phyloP scores from a whole-genome alignment of 2,113 vertebrate species.

The Talpa occidentalis region DNA sequence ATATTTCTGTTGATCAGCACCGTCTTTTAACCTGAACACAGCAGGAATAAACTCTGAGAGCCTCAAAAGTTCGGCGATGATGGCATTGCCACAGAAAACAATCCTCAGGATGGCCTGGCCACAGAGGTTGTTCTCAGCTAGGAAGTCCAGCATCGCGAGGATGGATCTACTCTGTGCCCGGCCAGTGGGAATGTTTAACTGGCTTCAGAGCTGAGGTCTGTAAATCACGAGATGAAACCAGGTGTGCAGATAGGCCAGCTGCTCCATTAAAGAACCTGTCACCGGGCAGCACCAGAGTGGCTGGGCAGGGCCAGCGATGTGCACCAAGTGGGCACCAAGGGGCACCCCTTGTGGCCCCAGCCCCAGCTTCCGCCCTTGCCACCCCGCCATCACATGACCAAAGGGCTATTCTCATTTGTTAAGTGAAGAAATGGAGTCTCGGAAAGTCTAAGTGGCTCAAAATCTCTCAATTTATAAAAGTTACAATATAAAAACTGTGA shows the following conservation, averaged over 20 bases:
- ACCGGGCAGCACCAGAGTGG: too few species aligned
- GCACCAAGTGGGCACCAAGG: too few species aligned
- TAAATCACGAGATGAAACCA: conserved; percentile 44
- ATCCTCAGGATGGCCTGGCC: conserved; percentile 97
- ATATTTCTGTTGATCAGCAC: conserved; percentile 97
- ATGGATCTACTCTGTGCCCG: not conserved
- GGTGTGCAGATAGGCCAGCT: not conserved
- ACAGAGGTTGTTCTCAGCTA: conserved; percentile 98
- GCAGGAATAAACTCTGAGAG: conserved; percentile 97
- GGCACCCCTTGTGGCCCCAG: too few species aligned
- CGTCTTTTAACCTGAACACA: conserved; percentile 95
- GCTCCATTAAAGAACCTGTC: conserved; percentile 79
- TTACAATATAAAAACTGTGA: not conserved
- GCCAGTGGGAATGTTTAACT: accelerated
- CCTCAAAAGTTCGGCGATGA: conserved; percentile 97
- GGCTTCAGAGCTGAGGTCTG: not conserved
- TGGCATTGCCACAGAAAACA: conserved; percentile 97
- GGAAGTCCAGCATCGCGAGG: conserved; percentile 94
- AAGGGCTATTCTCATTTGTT: too few species aligned
- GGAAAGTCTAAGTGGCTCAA: not conserved
- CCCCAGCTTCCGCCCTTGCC: too few species aligned
- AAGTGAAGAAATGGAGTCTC: not conserved
- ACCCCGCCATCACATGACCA: too few species aligned
- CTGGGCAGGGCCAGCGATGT: too few species aligned
- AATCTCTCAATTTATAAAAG: conserved; percentile 6